These are phyloP conservation scores for Andrena chrysosceles DNA, from an alignment of 2,888 invertebrate genomes.

Conservation along the genomic window DNA sequence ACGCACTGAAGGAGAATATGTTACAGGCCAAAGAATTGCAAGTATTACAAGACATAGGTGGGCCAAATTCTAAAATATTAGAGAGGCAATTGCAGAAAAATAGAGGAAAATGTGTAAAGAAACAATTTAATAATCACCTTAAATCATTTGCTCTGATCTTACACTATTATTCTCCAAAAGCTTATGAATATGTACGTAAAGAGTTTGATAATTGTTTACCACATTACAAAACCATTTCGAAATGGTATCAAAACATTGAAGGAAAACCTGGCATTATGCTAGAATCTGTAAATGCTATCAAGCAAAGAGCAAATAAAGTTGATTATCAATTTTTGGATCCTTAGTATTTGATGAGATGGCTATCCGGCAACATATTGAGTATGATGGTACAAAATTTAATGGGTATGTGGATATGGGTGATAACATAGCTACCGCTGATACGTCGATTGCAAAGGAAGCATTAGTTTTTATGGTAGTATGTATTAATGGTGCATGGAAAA, in stretches of 20 bases:
- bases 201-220: slow-evolving; percentile 25
- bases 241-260: background rate
- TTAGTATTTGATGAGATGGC: background rate
- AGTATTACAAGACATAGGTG: too few species aligned
- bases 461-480: background rate
- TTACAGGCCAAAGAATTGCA: too few species aligned
- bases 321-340: slow-evolving; percentile 24
- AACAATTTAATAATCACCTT: slow-evolving; percentile 19
- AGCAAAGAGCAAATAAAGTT: slow-evolving; percentile 18
- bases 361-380: background rate
- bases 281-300: slow-evolving; percentile 19
- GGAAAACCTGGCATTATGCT: slow-evolving; percentile 16
- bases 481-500: background rate
- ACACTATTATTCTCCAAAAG: slow-evolving; percentile 18
- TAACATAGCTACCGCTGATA: background rate
- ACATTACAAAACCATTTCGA: slow-evolving; percentile 14
- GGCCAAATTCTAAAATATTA: too few species aligned
- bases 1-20: too few species aligned
- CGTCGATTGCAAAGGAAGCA: background rate
- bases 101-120: background rate
- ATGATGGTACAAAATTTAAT: slow-evolving; percentile 15
- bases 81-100: too few species aligned
- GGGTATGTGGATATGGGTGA: background rate
- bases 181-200: slow-evolving; percentile 21
- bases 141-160: slow-evolving; percentile 22